These are phyloP conservation scores for Maniola jurtina DNA, from an alignment of 1,140 invertebrate genomes.

Conservation along the genomic window DNA sequence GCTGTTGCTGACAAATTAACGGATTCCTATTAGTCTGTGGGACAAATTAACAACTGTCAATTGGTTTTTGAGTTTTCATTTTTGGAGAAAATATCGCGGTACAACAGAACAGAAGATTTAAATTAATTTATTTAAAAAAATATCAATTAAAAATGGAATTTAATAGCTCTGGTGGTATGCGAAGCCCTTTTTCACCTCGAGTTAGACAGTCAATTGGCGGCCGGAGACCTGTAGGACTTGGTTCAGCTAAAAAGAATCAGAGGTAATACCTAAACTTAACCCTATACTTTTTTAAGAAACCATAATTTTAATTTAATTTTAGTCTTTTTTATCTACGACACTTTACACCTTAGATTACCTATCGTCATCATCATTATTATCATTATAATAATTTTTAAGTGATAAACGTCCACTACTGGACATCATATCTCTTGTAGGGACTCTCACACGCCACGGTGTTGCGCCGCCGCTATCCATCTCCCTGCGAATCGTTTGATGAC, in stretches of 20 bases:
- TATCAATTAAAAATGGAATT: conserved; percentile 59
- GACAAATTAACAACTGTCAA: conserved; percentile 18
- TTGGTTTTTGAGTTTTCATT: conserved; percentile 10
- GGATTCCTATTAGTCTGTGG: too few species aligned
- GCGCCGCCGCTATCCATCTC: too few species aligned
- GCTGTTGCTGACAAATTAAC: background rate
- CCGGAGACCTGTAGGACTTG: conserved; percentile 59
- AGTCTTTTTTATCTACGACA: too few species aligned
- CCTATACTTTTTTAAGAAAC: conserved; percentile 13
- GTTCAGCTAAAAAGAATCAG: conserved; percentile 70
- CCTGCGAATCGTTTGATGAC: too few species aligned
- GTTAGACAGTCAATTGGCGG: conserved; percentile 66
- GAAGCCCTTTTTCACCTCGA: conserved; percentile 78
- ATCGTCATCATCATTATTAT: too few species aligned
- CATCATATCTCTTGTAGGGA: too few species aligned
- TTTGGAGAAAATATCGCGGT: conserved; percentile 13
- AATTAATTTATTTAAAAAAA: conserved; percentile 25
- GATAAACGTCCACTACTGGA: too few species aligned
- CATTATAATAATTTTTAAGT: too few species aligned
- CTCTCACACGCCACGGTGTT: too few species aligned
- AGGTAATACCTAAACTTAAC: conserved; percentile 44
- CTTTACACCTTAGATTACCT: too few species aligned
- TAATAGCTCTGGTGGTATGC: conserved; percentile 63
- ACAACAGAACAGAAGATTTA: conserved; percentile 18
- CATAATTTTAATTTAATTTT: background rate